Conservation (phyloP, 2,888 invertebrate genomes). For the Aphodius sticticus region DNA sequence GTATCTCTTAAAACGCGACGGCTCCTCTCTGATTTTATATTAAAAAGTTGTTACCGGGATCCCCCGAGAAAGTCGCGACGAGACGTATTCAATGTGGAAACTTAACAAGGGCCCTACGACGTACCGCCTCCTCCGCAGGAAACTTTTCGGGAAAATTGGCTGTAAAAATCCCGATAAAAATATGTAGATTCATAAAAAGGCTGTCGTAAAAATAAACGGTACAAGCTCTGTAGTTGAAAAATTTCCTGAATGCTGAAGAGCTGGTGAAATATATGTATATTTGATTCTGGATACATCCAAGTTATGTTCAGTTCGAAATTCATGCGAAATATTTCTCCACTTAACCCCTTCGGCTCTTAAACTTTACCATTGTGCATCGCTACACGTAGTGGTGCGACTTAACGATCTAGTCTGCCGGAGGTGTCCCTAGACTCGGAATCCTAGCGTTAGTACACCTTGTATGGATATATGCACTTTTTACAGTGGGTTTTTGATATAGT, state of each 20-base stretch:
- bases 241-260: not conserved
- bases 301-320: too few relatives aligned
- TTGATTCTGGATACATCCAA: too few relatives aligned
- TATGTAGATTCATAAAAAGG: not conserved
- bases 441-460: too few relatives aligned
- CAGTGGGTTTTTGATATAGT: too few relatives aligned
- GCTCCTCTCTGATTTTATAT: not conserved
- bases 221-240: not conserved
- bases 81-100: not conserved
- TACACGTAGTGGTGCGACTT: too few relatives aligned
- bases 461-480: too few relatives aligned
- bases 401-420: too few relatives aligned
- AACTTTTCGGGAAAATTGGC: slow-evolving; percentile 4
- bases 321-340: too few relatives aligned
- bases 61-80: not conserved
- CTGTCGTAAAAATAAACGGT: not conserved
- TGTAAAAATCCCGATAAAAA: not conserved
- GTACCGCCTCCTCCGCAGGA: not conserved
- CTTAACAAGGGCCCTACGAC: not conserved
- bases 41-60: not conserved
- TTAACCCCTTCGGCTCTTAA: too few relatives aligned
- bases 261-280: not conserved
- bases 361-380: too few relatives aligned
- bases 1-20: not conserved
- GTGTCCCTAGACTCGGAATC: too few relatives aligned